Percentiles rank a stretch among this genome's conserved stretches.
Conservation (phyloP, 2,797 vertebrate genomes). For the Notolabrus celidotus region DNA sequence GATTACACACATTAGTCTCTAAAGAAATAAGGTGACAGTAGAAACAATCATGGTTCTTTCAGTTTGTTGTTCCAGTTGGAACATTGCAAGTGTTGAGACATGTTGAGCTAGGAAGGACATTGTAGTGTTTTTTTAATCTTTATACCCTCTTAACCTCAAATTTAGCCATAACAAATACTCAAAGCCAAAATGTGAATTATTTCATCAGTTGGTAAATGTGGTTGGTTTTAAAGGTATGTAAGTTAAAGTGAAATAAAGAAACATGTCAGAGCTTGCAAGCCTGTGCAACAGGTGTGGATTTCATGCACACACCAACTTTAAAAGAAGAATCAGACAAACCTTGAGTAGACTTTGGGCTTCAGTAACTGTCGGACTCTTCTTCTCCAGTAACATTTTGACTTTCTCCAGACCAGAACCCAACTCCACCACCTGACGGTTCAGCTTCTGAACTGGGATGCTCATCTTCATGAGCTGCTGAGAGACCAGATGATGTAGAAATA, state of each 20-base stretch:
- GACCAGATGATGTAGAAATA: conserved; percentile 7
- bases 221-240: too few relatives aligned
- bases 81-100: too few relatives aligned
- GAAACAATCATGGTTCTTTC: too few relatives aligned
- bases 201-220: too few relatives aligned
- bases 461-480: conserved; percentile 65
- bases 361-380: conserved; percentile 85
- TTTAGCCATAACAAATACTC: too few relatives aligned
- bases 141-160: too few relatives aligned
- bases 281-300: not conserved
- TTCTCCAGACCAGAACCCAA: conserved; percentile 86
- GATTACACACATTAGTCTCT: too few relatives aligned
- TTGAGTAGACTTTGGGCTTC: conserved; percentile 91
- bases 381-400: conserved; percentile 86
- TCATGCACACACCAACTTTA: not conserved
- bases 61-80: too few relatives aligned
- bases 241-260: not conserved
- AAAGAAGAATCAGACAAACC: conserved; percentile 78
- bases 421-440: conserved; percentile 83
- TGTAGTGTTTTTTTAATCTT: too few relatives aligned
- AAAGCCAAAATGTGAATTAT: too few relatives aligned
- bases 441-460: conserved; percentile 76
- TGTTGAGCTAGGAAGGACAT: too few relatives aligned
- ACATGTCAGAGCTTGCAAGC: not conserved
- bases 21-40: too few relatives aligned